Base-by-base conservation (phyloP, 1,140 invertebrate genomes). In the Cydia fagiglandana region DNA sequence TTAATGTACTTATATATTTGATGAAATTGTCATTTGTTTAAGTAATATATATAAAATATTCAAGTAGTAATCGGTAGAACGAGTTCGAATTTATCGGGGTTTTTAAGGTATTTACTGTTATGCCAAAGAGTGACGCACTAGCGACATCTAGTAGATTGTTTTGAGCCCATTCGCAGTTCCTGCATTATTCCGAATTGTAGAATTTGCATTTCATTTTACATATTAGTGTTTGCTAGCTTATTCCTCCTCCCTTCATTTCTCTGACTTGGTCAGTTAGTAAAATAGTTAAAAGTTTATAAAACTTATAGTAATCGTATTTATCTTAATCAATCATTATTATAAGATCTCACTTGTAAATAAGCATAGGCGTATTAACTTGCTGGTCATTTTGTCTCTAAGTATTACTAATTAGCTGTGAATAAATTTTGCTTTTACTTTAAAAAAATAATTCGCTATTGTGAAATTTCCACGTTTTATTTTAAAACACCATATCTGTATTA, bases 321-420 rank as follows among this genome's bases (percentile, higher is more conserved):
- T 79, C 77, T 82, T 82, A 82, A 76, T 76, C 73, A 76, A 75
- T 84, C 78, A 81, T 78, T 80, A 73, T 78, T 75, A 77, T 76
- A 89, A 86, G 89, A 89, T 90, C 89, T 91, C 88, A 88, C 83
- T 88, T 91, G 84, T 88, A 90, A 81, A 88, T 88, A 88, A 81
- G 83, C 76, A 80, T 77, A 76, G 56, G 41, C 66, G 15, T 70
- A 70, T 70, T 70, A 73, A 70, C 74, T 64, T 75, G 56, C 74
- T 75, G 74, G 74, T 75, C 64, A 75, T 75, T 75, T 50, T 56
- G 64, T 76, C 66, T 70, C 66, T 70, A 70, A 78, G 77, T 77
- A 77, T 79, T 77, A 24, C 75, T 70, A 70, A 70, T 68, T 68
- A 68, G 64, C 66, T 70, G 34, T 70, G 30, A 70, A 41, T 70